Base-by-base conservation (phyloP, 2,888 invertebrate genomes). In the Pardosa pseudoannulata region DNA sequence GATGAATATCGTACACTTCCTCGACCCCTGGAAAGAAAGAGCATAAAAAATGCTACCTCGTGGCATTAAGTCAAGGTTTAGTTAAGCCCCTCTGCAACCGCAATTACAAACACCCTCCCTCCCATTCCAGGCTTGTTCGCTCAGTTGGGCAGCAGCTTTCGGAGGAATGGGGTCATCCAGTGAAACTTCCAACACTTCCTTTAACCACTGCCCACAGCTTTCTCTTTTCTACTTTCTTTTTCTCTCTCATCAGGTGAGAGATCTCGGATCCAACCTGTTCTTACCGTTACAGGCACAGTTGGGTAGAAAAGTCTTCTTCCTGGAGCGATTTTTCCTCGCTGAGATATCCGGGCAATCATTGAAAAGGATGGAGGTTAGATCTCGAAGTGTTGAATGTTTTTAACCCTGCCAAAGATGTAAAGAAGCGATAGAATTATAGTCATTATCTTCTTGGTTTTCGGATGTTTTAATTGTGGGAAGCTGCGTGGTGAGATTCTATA, bases 181-280 rank as follows among this genome's bases (percentile, higher is more conserved):
- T 56, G 56, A 56, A 56, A 56, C 56, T 56, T 0, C 56, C 5
- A 23, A 11, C 56, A 56, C 56, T 56, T 56, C 56, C 56, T 56
- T 56, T 56, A 56, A 56, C 56, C 56, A 56, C 56, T 56, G 56
- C 56, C 56, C 56, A 56, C 56, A 56, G 56, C 56, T 56, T 56
- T 56, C 56, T 56, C 56, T 56, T 56, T 56, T 23, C 56, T 23
- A 16, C 56, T 56, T 56, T 56, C 56, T 56, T 56, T 56, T 56
- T 56, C 56, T 56, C 56, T 56, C 23, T n/a, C 56, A 56, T 56
- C 56, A 23, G 56, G 56, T 56, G 56, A 56, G 56, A 56, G 56
- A 56, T 56, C 56, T 56, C 56, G 2, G 23, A 56, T 56, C 56
- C 23, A 23, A 56, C 56, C 16, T 56, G 23, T 56, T 56, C 23